Conservation (phyloP, 2,113 vertebrate genomes). For the Stomatorhinus ivindoensis region DNA sequence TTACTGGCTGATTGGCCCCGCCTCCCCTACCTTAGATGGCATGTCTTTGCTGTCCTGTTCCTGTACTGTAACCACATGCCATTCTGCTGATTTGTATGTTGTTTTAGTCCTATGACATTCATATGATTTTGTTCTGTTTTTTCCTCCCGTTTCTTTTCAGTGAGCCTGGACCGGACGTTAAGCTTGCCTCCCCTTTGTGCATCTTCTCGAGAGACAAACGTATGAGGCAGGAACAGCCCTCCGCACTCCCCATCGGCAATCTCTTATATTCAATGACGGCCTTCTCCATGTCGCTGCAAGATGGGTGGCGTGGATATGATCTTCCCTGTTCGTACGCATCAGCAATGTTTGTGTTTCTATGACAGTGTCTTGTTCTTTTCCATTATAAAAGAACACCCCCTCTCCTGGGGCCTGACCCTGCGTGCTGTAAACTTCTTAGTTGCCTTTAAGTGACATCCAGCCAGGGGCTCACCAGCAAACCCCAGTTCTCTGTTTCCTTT, state of each 20-base stretch:
- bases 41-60: background rate
- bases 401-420: slow-evolving; percentile 46
- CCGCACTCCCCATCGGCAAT: slow-evolving; percentile 39
- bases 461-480: slow-evolving; percentile 23
- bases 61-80: slow-evolving; percentile 12
- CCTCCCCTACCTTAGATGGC: background rate
- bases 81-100: slow-evolving; percentile 16
- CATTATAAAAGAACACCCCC: slow-evolving; percentile 54
- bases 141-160: slow-evolving; percentile 28
- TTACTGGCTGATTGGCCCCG: background rate
- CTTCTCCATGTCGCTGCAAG: slow-evolving; percentile 50
- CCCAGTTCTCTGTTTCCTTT: slow-evolving; percentile 11
- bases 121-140: slow-evolving; percentile 18
- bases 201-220: background rate
- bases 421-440: slow-evolving; percentile 43
- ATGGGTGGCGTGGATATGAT: slow-evolving; percentile 66
- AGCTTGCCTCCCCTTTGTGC: slow-evolving; percentile 22
- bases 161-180: slow-evolving; percentile 31
- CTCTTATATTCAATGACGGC: slow-evolving; percentile 37
- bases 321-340: slow-evolving; percentile 35
- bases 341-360: slow-evolving; percentile 42
- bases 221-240: slow-evolving; percentile 21
- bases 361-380: slow-evolving; percentile 45
- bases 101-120: background rate
- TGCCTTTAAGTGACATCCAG: slow-evolving; percentile 43